Evolutionary conservation across 2,888 invertebrate species (phyloP).

Genomic region (Elmis aenea): DNA sequence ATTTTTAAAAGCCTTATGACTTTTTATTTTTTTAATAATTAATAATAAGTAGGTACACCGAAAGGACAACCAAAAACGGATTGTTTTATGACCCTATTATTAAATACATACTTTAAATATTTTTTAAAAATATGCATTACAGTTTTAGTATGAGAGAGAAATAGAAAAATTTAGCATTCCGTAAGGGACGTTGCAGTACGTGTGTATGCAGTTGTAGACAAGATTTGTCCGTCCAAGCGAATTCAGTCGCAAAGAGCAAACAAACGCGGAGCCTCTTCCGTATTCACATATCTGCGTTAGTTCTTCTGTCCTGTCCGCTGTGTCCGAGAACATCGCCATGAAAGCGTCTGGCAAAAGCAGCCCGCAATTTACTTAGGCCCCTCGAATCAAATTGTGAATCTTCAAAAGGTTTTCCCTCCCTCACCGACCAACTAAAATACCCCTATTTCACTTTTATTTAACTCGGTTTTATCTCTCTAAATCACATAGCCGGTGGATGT

Average conservation of each 20-base stretch:
- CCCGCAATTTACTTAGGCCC: conserved; percentile 48
- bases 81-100: no score
- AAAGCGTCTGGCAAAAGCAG: conserved; percentile 38
- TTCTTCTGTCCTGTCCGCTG: conserved; percentile 22
- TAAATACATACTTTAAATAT: no score
- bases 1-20: no score
- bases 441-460: conserved; percentile 45
- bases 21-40: no score
- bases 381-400: conserved; percentile 45
- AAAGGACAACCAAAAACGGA: no score
- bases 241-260: conserved; percentile 34
- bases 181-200: no score
- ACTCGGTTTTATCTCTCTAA: conserved; percentile 39
- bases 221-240: conserved; percentile 28
- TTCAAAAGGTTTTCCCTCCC: conserved; percentile 41
- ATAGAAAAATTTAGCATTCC: no score
- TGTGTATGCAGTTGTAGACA: conserved; percentile 20
- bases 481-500: conserved; percentile 33
- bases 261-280: conserved; percentile 26
- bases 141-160: no score
- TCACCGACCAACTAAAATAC: conserved; percentile 33
- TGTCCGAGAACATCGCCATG: conserved; percentile 22
- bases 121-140: no score
- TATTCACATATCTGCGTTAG: conserved; percentile 24
- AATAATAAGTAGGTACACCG: no score